Base-by-base conservation (phyloP, 2,113 vertebrate species). In the Nannobrachium achirus region DNA sequence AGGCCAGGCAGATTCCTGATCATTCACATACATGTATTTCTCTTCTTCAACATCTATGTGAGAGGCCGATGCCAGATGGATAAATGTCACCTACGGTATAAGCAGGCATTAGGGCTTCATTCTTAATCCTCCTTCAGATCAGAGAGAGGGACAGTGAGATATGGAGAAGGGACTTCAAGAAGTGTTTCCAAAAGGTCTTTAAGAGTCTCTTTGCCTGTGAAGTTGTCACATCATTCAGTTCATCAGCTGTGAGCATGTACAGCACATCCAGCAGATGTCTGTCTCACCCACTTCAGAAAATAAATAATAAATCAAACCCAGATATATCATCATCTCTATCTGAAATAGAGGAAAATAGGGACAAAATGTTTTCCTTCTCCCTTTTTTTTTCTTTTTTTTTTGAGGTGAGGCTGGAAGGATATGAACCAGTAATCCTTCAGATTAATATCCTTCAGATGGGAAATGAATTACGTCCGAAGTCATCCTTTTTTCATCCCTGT, bases 71-170 rank as follows among this genome's bases (percentile, higher is more conserved):
- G 86, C 85, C 81, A 79, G 80, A 81, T 90, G 69, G 55, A 85
- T 78, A 88, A 88, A 87, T 86, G 85, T 88, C 88, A 85, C 83
- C 84, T 77, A 82, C 6, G n/a, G n/a, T n/a, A n/a, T n/a, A n/a
- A n/a, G 81, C 78, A 66, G 72, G 81, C 84, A 83, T 88, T 86
- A 86, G 74, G 67, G 6, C 80, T 69, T 44, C 16, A 33, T 39
- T 80, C 86, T 86, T 88, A 75, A 88, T 88, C 86, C 60, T 56
- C 13, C 40, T 25, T 76, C 52, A 60, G 75, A 89, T 86, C 83
- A 81, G 64, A 76, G 76, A 74, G 58, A 72, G 1, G 8, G 56
- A 45, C 25, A 25, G 25, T 2, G 25, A 25, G 75, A 76, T 59
- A 78, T 83, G 76, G 64, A 67, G 79, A 84, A 82, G 39, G 56